A percentile compares a stretch with the other conserved stretches of the same genome.
phyloP scores from a whole-genome alignment of 2,113 vertebrate genomes.

The Cisticola juncidis region DNA sequence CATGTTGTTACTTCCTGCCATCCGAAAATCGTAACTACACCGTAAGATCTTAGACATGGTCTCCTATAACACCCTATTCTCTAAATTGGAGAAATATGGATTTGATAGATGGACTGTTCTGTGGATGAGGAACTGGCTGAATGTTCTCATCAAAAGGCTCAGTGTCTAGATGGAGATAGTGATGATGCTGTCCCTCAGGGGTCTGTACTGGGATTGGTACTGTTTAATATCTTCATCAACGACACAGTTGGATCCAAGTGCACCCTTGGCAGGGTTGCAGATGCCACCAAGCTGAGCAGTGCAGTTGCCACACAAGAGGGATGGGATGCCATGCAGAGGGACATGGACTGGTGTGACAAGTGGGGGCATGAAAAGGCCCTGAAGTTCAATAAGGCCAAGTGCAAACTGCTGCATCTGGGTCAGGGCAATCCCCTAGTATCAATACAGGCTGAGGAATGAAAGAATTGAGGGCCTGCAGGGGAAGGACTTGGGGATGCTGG shows the following conservation, averaged over 20 bases:
- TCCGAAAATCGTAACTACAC: too few relatives aligned
- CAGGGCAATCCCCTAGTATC: background rate
- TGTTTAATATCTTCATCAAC: background rate
- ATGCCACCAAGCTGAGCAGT: background rate
- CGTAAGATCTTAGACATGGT: background rate
- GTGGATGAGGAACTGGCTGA: background rate
- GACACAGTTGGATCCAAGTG: too few relatives aligned
- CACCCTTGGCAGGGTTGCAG: background rate
- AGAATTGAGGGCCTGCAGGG: background rate
- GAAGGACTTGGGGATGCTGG: background rate
- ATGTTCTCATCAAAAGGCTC: background rate
- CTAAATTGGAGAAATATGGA: background rate
- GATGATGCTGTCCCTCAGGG: background rate
- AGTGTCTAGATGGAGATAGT: background rate
- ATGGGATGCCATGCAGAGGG: background rate
- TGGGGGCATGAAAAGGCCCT: background rate
- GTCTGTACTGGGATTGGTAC: background rate
- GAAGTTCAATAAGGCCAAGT: background rate
- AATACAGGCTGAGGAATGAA: background rate
- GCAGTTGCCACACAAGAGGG: rapidly evolving
- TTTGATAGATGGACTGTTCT: background rate
- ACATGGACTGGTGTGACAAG: background rate
- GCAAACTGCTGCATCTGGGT: background rate
- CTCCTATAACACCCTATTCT: background rate
- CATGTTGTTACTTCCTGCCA: too few relatives aligned